Percentiles rank a stretch among this genome's conserved stretches.
phyloP scores from a whole-genome alignment of 2,113 vertebrate species.

The Pantherophis guttatus region DNA sequence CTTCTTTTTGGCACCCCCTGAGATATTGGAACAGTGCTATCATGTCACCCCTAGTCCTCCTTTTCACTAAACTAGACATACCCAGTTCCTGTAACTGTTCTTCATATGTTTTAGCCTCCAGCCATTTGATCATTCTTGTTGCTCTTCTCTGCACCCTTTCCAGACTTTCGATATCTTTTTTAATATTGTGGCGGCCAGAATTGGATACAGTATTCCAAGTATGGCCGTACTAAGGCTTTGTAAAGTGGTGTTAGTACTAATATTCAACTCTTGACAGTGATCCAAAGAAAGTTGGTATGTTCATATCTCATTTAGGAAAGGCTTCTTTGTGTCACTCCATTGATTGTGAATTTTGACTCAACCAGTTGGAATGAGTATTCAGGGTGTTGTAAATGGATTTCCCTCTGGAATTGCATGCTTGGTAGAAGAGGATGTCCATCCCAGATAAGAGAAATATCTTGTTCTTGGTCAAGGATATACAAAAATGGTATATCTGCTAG shows the following conservation, averaged over 20 bases:
- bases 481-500: background rate
- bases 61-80: too few species aligned
- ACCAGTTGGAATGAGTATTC: background rate
- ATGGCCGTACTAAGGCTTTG: background rate
- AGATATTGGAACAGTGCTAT: too few species aligned
- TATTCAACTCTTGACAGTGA: background rate
- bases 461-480: background rate
- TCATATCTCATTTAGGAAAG: background rate
- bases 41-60: too few species aligned
- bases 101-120: too few species aligned
- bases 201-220: background rate
- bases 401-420: background rate
- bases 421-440: background rate
- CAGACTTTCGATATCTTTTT: background rate
- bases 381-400: background rate
- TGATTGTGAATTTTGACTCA: background rate
- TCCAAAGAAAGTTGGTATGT: background rate
- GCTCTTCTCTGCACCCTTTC: background rate
- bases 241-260: background rate
- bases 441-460: background rate
- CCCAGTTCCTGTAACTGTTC: too few species aligned
- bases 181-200: background rate
- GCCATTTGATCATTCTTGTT: too few species aligned
- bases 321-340: background rate
- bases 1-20: too few species aligned